Conservation (phyloP, 2,888 invertebrate genomes). For the Calameuta filiformis region DNA sequence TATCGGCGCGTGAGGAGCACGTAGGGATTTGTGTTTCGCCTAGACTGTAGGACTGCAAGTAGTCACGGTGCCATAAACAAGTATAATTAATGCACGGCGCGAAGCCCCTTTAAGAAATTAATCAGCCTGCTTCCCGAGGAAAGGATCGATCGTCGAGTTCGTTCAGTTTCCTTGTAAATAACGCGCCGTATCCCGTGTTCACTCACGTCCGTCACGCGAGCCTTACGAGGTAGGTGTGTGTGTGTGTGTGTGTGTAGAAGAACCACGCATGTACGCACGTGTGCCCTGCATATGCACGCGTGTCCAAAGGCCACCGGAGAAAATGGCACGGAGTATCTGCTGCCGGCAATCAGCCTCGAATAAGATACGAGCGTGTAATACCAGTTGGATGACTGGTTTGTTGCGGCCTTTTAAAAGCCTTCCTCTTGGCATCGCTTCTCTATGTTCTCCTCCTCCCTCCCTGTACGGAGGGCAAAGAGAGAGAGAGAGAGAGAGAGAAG, state of each 20-base stretch:
- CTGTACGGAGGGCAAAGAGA: conserved; percentile 6
- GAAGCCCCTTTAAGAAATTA: background rate
- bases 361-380: background rate
- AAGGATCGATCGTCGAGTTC: background rate
- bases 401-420: background rate
- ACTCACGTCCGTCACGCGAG: background rate
- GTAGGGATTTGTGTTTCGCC: background rate
- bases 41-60: background rate
- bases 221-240: background rate
- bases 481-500: conserved; percentile 8
- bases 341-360: background rate
- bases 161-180: background rate
- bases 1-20: too few relatives aligned
- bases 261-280: too few relatives aligned
- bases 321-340: background rate
- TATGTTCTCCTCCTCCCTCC: background rate
- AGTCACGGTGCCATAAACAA: background rate
- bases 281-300: background rate
- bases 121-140: background rate
- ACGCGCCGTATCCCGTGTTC: background rate
- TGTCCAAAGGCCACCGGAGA: background rate
- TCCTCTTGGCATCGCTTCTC: background rate
- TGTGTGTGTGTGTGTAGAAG: too few relatives aligned
- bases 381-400: background rate
- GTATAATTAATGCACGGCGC: background rate